A percentile compares a stretch with the other conserved stretches of the same genome.
These are phyloP conservation scores for Dryocosmus kuriphilus DNA, from an alignment of 2,888 invertebrate species.

Conservation along the genomic window DNA sequence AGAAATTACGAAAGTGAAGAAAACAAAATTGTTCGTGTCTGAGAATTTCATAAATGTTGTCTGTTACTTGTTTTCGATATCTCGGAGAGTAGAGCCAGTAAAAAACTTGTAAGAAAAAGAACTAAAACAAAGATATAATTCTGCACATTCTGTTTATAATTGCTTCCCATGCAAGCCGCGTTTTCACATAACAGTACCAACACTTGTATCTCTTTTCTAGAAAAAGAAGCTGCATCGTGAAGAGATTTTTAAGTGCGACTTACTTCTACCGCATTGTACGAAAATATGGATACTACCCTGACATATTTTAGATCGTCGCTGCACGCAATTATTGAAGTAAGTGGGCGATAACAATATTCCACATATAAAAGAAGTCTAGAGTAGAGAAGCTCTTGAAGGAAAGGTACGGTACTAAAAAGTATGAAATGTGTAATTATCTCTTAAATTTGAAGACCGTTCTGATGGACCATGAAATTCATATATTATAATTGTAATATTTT, in stretches of 20 bases:
- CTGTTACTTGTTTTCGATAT: not conserved
- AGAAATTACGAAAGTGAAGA: too few relatives aligned
- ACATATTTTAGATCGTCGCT: too few relatives aligned
- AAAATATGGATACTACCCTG: not conserved
- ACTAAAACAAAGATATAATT: not conserved
- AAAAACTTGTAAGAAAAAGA: not conserved
- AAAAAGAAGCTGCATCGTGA: not conserved
- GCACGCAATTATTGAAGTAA: too few relatives aligned
- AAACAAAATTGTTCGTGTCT: conserved; percentile 13
- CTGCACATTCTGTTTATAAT: conserved; percentile 13
- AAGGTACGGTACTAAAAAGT: too few relatives aligned
- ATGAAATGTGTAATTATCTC: too few relatives aligned
- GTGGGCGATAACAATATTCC: too few relatives aligned
- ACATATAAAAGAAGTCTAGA: too few relatives aligned
- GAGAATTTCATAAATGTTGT: not conserved
- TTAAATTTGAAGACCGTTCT: too few relatives aligned
- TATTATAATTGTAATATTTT: too few relatives aligned
- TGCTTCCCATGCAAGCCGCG: conserved; percentile 1
- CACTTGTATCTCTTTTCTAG: not conserved
- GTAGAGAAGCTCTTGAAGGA: too few relatives aligned
- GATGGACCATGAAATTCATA: too few relatives aligned
- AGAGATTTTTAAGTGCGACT: not conserved
- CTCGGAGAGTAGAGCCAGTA: not conserved
- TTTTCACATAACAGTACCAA: not conserved
- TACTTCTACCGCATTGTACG: not conserved